Base-by-base conservation (phyloP, 2,888 invertebrate species). In the Adela reaumurella region DNA sequence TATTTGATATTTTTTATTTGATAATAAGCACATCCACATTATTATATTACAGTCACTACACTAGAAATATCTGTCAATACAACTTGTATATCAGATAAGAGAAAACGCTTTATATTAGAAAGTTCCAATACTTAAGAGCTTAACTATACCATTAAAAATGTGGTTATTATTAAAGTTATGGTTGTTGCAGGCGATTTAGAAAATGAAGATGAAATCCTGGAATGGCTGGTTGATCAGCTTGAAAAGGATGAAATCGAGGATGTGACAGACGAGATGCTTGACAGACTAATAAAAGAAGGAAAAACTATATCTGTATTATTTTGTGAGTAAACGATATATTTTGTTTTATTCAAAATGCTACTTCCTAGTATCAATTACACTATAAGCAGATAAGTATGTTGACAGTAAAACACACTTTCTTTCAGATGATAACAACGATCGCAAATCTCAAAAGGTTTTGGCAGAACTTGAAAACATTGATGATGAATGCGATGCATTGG, bases 241-340 rank as follows among this genome's bases (percentile, higher is more conserved):
- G 93, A 94, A 66, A 91, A 89, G 60, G 94, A 95, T 68, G 94
- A 94, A 79, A 95, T 95, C 58, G 94, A 95, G 79, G 94, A 95
- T 71, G 91, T 95, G 44, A 94, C 94, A 46, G 94, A 94, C 69
- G 94, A 94, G 74, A 94, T 94, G 92, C 81, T 95, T 58, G 93
- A 94, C 66, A 89, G 88, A 64, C 82, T 95, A 54, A 87, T 95
- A 55, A 90, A 91, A 62, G 92, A 93, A 62, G 92, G 93, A 56
- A 92, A 92, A 69, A 91, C 89, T 56, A 82, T 95, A 58, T 93
- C 94, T 53, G 94, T 94, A 51, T 80, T 95, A 51, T 95, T 95
- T 71, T 94, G 94, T 94, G 83, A 86, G 87, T 14, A 43, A 17
- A 6, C 20, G 18, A 51, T 48, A 35, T 41, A 18, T 46, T 29